Evolutionary conservation across 53 echinoderm and acorn worm species (phyloP), one percentile per base, ranked within the genome.

Genomic region (Patiria pectinifera): DNA sequence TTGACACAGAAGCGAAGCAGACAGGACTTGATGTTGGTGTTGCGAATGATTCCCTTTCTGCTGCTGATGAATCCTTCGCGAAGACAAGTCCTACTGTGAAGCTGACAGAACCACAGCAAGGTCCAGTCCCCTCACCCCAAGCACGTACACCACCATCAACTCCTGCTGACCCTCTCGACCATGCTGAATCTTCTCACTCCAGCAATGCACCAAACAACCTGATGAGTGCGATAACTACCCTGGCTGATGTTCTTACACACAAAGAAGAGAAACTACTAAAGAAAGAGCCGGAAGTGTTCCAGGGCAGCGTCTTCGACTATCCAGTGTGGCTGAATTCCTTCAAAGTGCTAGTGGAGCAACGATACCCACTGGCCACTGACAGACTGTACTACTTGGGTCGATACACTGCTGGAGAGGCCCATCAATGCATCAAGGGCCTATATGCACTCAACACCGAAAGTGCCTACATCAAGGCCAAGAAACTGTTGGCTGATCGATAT

Each of bases 391-490:
- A 83, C 60, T 26, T 83, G 48, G 83, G 59, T 19, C 62, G 84
- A 62, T 84, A 84, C 62, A 84, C 85, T 62, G 85, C 85, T 35
- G 85, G 85, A 84, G 85, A 84, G 62, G 85, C 85, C 45, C 44
- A 26, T 43, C 62, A 84, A 19, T 84, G 85, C 85, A 84, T 84
- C 62, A 84, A 84, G 53, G 85, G 85, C 25, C 69, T 84, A 43
- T 69, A 66, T 66, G 69, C 13, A 35, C 85, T 84, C 23, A 84
- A 84, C 85, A 84, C 85, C 0, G 85, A 84, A 62, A 26, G 12
- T 66, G 85, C 85, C 61, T 84, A 84, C 62, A 84, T 69, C 43
- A 35, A 62, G 11, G 85, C 85, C 3, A 84, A 69, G 44, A 84
- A 69, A 84, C 62, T 84, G 62, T 53, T 84, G 25, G 69, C 45